These are phyloP conservation scores for Nasonia longicornis DNA, from an alignment of 1,140 invertebrate genomes.

Conservation along the genomic window DNA sequence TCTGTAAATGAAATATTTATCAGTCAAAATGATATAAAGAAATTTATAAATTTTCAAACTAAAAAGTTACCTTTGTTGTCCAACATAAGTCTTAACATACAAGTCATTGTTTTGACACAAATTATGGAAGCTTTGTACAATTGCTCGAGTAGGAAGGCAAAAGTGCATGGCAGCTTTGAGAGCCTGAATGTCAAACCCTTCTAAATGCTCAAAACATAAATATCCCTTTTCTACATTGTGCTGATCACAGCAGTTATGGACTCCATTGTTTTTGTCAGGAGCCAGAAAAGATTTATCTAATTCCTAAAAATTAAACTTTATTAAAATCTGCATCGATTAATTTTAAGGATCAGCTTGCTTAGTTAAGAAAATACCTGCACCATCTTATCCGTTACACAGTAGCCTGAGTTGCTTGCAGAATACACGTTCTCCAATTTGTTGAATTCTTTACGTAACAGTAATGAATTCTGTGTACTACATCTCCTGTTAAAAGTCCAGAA, in stretches of 20 bases:
- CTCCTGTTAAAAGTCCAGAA: too few relatives aligned
- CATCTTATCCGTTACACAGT: slow-evolving; percentile 75
- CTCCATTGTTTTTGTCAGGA: slow-evolving; percentile 74
- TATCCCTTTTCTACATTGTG: slow-evolving; percentile 72
- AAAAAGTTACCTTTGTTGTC: slow-evolving; percentile 76
- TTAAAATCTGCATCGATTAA: slow-evolving; percentile 2
- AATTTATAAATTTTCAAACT: slow-evolving; percentile 20
- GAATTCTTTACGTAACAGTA: too few relatives aligned
- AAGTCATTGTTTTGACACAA: slow-evolving; percentile 74
- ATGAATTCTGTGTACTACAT: too few relatives aligned
- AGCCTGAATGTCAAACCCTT: slow-evolving; percentile 67
- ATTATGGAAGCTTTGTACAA: slow-evolving; percentile 76
- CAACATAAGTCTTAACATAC: slow-evolving; percentile 80
- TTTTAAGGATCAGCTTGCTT: slow-evolving; percentile 31
- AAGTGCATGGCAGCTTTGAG: slow-evolving; percentile 77
- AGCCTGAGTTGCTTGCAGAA: slow-evolving; percentile 65
- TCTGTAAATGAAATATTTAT: slow-evolving; percentile 44
- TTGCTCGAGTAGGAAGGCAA: slow-evolving; percentile 84
- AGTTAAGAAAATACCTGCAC: slow-evolving; percentile 28
- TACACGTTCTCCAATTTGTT: too few relatives aligned
- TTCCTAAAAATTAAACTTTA: slow-evolving; percentile 59
- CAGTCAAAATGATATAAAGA: slow-evolving; percentile 7
- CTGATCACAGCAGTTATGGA: slow-evolving; percentile 77
- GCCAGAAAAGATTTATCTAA: slow-evolving; percentile 80
- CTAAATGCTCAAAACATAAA: slow-evolving; percentile 84